Evolutionary conservation across 2,888 invertebrate species (phyloP).

Genomic region (Romanomermis culicivorax): DNA sequence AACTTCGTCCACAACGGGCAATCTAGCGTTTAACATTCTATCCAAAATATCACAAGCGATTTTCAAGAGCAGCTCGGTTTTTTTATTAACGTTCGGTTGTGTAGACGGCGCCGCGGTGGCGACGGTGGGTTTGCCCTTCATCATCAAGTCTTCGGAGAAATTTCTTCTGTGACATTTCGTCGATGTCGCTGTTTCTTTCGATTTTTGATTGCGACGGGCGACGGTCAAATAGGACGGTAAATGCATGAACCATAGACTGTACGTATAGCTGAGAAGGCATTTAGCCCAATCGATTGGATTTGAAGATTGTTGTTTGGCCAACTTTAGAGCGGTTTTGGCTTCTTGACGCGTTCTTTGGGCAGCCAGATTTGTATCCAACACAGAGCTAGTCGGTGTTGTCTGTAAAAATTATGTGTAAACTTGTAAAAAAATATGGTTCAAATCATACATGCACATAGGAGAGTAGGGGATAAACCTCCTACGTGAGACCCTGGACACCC

Average conservation of each 20-base stretch:
- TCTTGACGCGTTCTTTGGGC: slow-evolving; percentile 84
- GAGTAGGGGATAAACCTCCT: too few species aligned
- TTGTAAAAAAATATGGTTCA: too few species aligned
- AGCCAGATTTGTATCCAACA: slow-evolving; percentile 44
- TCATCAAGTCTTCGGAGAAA: too few species aligned
- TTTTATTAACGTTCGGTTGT: too few species aligned
- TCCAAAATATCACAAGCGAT: slow-evolving; percentile 66
- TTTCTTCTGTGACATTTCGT: too few species aligned
- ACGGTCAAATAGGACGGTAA: slow-evolving; percentile 54
- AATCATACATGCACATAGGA: too few species aligned
- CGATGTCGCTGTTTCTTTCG: too few species aligned
- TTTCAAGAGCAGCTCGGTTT: slow-evolving; percentile 50
- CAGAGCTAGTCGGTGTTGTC: too few species aligned
- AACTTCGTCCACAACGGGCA: slow-evolving; percentile 38
- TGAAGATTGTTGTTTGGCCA: slow-evolving; percentile 19
- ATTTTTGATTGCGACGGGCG: neutral
- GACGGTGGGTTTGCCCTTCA: neutral
- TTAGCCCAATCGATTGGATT: slow-evolving; percentile 19
- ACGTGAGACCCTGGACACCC: too few species aligned
- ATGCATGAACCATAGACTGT: slow-evolving; percentile 76
- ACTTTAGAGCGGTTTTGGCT: slow-evolving; percentile 67
- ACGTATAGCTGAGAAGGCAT: slow-evolving; percentile 34
- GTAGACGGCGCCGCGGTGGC: slow-evolving; percentile 37
- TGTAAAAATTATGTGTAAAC: too few species aligned
- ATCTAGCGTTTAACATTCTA: slow-evolving; percentile 58